Evolutionary conservation across 1,140 invertebrate species (phyloP).

Genomic region (Monochamus saltuarius): DNA sequence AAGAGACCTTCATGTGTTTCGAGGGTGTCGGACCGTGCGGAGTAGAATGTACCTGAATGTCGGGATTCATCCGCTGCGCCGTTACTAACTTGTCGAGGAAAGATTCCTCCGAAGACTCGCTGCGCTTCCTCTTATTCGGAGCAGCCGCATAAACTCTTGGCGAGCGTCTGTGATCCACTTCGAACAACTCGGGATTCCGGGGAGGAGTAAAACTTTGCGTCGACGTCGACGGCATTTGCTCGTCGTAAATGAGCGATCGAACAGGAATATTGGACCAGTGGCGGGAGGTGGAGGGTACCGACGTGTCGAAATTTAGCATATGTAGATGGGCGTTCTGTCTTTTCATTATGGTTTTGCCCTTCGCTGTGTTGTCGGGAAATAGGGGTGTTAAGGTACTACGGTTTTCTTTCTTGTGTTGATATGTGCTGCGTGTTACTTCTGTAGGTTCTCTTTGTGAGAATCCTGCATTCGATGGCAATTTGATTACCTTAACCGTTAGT

Average conservation of each 20-base stretch:
- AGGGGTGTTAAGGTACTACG: no score
- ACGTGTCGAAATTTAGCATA: neutral
- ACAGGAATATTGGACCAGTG: neutral
- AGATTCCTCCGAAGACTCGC: neutral
- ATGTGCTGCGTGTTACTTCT: no score
- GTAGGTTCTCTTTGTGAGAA: no score
- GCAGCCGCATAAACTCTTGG: no score
- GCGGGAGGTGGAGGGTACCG: neutral
- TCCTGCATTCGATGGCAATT: no score
- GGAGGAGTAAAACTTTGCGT: no score
- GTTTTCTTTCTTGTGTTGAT: no score
- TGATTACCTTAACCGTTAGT: no score
- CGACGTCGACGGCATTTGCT: no score
- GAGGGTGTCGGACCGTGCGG: neutral
- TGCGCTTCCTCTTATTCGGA: neutral
- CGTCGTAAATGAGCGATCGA: no score
- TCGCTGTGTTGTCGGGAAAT: neutral
- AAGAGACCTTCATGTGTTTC: neutral
- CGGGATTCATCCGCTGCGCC: neutral
- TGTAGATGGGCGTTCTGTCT: neutral
- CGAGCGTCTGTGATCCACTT: no score
- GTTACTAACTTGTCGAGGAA: neutral
- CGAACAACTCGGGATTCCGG: no score
- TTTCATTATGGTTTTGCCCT: neutral
- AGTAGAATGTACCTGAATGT: slow-evolving; percentile 2